These are phyloP conservation scores for Mormyrus hasselquistii DNA, from an alignment of 2,797 vertebrate species.

Conservation along the genomic window DNA sequence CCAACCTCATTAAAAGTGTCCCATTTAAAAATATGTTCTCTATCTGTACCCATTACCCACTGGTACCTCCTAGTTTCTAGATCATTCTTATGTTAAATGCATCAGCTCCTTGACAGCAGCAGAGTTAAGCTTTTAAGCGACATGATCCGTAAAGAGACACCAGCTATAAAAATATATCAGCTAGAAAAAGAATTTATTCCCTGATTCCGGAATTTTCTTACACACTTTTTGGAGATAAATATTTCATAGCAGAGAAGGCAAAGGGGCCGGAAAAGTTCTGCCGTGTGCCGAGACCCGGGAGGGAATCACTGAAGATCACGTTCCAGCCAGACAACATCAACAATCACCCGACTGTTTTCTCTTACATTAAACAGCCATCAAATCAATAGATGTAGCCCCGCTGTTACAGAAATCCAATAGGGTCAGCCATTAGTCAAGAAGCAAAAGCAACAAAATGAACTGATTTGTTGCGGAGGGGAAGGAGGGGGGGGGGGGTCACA, in stretches of 20 bases:
- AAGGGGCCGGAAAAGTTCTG: slow-evolving; percentile 20
- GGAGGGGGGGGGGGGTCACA: background rate
- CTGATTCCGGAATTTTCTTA: background rate
- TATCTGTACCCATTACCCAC: background rate
- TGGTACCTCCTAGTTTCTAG: background rate
- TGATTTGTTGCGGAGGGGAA: background rate
- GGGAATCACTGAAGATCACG: slow-evolving; percentile 23
- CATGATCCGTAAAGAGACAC: background rate
- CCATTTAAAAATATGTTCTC: background rate
- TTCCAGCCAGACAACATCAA: slow-evolving; percentile 32
- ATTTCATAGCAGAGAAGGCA: slow-evolving; percentile 34
- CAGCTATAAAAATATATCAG: background rate
- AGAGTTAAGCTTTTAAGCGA: background rate
- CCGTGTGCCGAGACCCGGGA: slow-evolving; percentile 22
- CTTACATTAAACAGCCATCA: slow-evolving; percentile 23
- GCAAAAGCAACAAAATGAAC: slow-evolving; percentile 31
- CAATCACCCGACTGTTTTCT: slow-evolving; percentile 23
- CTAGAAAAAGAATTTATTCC: background rate
- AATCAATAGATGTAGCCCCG: slow-evolving; percentile 30
- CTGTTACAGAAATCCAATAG: slow-evolving; percentile 30
- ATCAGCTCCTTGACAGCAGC: background rate
- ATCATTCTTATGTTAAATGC: background rate
- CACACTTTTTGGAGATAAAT: slow-evolving; percentile 6
- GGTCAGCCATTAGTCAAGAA: slow-evolving; percentile 39
- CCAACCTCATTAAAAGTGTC: background rate